Conservation (phyloP, 2,797 vertebrate species). For the Lithobates sylvaticus region DNA sequence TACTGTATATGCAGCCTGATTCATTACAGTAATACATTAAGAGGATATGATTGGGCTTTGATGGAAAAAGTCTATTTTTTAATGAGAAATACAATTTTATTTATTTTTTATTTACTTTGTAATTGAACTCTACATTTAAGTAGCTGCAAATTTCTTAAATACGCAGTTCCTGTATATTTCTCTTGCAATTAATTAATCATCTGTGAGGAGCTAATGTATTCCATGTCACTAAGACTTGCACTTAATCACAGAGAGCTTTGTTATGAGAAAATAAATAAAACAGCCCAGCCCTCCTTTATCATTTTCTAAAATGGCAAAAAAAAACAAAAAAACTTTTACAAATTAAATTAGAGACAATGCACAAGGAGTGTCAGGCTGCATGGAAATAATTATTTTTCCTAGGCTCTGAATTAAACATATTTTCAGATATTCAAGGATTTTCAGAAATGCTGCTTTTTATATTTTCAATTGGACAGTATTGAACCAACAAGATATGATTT, state of each 20-base stretch:
- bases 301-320: constrained; percentile 43
- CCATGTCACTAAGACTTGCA: constrained; percentile 60
- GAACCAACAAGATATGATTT: not conserved
- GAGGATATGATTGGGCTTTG: too few species aligned
- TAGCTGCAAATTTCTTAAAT: constrained; percentile 36
- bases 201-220: constrained; percentile 56
- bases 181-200: constrained; percentile 62
- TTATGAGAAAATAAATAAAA: constrained; percentile 61
- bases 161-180: constrained; percentile 54
- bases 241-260: constrained; percentile 61
- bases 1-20: too few species aligned
- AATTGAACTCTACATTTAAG: constrained; percentile 50
- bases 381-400: constrained; percentile 39
- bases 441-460: not conserved
- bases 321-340: constrained; percentile 50
- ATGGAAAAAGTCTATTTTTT: too few species aligned
- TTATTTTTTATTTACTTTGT: too few species aligned
- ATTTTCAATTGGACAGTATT: not conserved
- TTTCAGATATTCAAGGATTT: not conserved
- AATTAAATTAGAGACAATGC: constrained; percentile 55
- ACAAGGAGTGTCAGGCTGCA: constrained; percentile 33
- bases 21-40: too few species aligned
- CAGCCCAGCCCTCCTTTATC: constrained; percentile 60
- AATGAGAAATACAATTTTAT: too few species aligned
- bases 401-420: constrained; percentile 3